Conservation (phyloP, 2,797 vertebrate genomes). For the Avahi laniger region DNA sequence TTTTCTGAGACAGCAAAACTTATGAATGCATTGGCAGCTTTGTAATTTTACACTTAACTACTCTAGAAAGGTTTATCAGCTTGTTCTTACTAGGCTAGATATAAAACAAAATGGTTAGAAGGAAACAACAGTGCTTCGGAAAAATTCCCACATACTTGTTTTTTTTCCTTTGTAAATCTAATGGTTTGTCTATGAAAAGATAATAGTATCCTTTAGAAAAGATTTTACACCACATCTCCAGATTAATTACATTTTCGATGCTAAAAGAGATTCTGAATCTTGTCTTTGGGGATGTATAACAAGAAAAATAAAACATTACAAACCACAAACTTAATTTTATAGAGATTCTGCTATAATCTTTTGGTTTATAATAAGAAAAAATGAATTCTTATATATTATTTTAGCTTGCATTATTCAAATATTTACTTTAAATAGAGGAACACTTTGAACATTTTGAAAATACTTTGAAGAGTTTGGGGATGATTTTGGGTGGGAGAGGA, state of each 20-base stretch:
- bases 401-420: background rate
- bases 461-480: conserved; percentile 9
- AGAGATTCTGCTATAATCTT: background rate
- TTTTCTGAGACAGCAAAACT: conserved; percentile 79
- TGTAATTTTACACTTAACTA: conserved; percentile 76
- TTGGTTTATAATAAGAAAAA: conserved; percentile 46
- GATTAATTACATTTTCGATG: conserved; percentile 51
- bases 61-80: conserved; percentile 81
- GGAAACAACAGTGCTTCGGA: conserved; percentile 76
- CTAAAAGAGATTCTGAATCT: conserved; percentile 42
- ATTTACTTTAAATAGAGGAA: background rate
- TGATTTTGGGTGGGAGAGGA: background rate
- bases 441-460: conserved; percentile 10
- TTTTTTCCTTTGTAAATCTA: background rate
- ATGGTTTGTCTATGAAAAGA: conserved; percentile 75
- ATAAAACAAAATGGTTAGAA: conserved; percentile 85
- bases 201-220: conserved; percentile 67
- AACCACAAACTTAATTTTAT: background rate
- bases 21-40: conserved; percentile 75
- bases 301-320: conserved; percentile 19
- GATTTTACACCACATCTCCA: conserved; percentile 1
- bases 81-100: conserved; percentile 80
- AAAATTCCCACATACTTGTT: conserved; percentile 81
- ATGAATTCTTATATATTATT: background rate
- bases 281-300: background rate